Base-by-base conservation (phyloP, 2,888 invertebrate species). In the Lamellibrachia satsuma region DNA sequence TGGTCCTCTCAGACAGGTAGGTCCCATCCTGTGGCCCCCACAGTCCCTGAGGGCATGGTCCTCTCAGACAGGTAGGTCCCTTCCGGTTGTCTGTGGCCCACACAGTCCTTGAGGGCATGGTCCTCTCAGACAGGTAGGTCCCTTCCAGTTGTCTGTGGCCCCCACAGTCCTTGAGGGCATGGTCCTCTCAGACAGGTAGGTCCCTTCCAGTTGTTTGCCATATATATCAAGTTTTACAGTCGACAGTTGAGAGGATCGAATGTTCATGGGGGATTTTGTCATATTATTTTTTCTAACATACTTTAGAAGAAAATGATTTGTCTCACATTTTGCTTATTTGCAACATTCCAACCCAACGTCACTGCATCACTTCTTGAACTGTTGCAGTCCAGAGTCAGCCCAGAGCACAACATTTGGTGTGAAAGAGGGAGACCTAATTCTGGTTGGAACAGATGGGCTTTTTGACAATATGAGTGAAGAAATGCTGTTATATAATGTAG, bases 401-500 rank as follows among this genome's bases (percentile, higher is more conserved):
- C 98, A 98, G 94, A 98, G 98, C 90, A 97, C 98, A 52, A 98
- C 98, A 96, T 98, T 99, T 96, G 97, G 97, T 52, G 96, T 96
- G n/a, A 90, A 98, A 96, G 98, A 98, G 96, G 99, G 99, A 92
- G 99, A 99, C 97, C 95, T 97, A 51, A 98, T 99, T 95, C 97
- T 99, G 90, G 97, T 99, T 92, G 99, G 99, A 52, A 99, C 99
- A 0, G 99, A 99, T 97, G 99, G 99, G 92, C 98, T 99, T 93
- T 99, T 99, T 97, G 99, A 99, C 97, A 99, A 99, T 97, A 98
- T 99, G 95, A 99, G 99, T 93, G 98, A 98, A 95, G 98, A 98
- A 94, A 97, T 99, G 96, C 97, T 99, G 95, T 97, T 99, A 95
- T 98, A 98, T 92, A 98, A 99, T 91, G 90, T 94, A 9, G 93